Base-by-base conservation (phyloP, 2,797 vertebrate genomes). In the Peromyscus eremicus region DNA sequence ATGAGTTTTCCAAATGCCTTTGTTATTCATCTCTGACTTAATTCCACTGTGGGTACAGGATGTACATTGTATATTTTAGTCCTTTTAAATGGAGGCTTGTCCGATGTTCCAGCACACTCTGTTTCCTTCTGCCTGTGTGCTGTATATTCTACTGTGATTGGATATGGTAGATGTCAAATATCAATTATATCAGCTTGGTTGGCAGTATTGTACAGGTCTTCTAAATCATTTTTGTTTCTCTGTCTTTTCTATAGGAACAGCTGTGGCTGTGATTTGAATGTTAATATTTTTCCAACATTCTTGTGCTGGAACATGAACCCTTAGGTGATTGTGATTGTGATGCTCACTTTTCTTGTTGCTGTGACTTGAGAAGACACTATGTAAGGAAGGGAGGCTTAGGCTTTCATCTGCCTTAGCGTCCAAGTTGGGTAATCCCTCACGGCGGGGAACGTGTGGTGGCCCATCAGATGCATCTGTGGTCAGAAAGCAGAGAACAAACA, bases 1-100 rank as follows among this genome's bases (percentile, higher is more conserved):
- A 81, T 81, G 43, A 70, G 57, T 70, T 89, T 94, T 55, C 52
- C 60, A 55, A 52, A 27, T 90, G 37, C 79, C 43, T 92, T 92
- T 96, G 34, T 87, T 92, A 52, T 70, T 92, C 40, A 68, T 94
- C 95, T 96, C 60, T 80, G 64, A 91, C 88, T 84, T 89, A 85
- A 77, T 62, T 68, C 55, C n/a, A 1, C 43, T 52, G 40, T 91
- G 71, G 37, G 32, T 34, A 73, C 16, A 76, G 60, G 64, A 66
- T 27, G 43, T 57, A 43, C 34, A 10, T 14, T 75, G 55, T 75
- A 1, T 92, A 87, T 94, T 84, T 84, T 55, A 77, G 71, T 60
- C 66, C 25, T 89, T 93, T 94, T 70, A 95, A 37, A 46, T n/a
- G 49, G 60, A 85, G 79, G 77, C n/a, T 71, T 55, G 32, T 37